Conservation (phyloP, 2,797 vertebrate genomes). For the Lutjanus argentimaculatus region DNA sequence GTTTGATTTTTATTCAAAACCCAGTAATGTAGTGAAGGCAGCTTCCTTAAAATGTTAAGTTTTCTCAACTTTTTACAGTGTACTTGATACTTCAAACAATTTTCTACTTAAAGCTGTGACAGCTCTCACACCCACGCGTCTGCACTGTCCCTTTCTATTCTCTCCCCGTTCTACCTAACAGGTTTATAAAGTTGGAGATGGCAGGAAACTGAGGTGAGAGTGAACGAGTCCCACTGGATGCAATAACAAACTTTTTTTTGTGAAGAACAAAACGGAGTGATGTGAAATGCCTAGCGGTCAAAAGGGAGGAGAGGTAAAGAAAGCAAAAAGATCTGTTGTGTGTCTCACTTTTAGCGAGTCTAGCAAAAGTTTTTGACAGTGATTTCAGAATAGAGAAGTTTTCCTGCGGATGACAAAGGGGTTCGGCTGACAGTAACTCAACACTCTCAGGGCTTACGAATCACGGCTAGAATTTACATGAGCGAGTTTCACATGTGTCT, state of each 20-base stretch:
- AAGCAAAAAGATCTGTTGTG: slow-evolving; percentile 40
- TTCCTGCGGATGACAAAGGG: slow-evolving; percentile 41
- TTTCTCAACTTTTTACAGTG: no score
- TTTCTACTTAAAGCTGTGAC: slow-evolving; percentile 39
- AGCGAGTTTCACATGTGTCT: slow-evolving; percentile 44
- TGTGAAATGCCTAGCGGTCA: slow-evolving; percentile 61
- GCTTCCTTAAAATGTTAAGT: no score
- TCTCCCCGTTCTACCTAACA: slow-evolving; percentile 19
- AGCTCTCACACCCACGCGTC: slow-evolving; percentile 47
- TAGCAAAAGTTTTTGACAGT: slow-evolving; percentile 59
- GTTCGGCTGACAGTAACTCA: slow-evolving; percentile 45
- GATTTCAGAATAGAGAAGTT: slow-evolving; percentile 53
- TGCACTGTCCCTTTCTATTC: slow-evolving; percentile 20
- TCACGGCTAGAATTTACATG: slow-evolving; percentile 52
- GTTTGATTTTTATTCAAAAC: no score
- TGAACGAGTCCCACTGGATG: slow-evolving; percentile 54
- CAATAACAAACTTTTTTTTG: slow-evolving; percentile 46
- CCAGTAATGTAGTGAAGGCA: no score
- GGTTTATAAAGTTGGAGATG: slow-evolving; percentile 52
- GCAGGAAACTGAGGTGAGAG: slow-evolving; percentile 51
- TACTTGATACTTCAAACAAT: slow-evolving; percentile 35
- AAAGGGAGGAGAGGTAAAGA: slow-evolving; percentile 40
- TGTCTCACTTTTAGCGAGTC: slow-evolving; percentile 46
- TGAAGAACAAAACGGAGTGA: slow-evolving; percentile 40
- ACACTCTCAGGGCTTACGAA: slow-evolving; percentile 21